Base-by-base conservation (phyloP, 92 coral and sea anemone genomes). In the Parazoanthus atlanticus region DNA sequence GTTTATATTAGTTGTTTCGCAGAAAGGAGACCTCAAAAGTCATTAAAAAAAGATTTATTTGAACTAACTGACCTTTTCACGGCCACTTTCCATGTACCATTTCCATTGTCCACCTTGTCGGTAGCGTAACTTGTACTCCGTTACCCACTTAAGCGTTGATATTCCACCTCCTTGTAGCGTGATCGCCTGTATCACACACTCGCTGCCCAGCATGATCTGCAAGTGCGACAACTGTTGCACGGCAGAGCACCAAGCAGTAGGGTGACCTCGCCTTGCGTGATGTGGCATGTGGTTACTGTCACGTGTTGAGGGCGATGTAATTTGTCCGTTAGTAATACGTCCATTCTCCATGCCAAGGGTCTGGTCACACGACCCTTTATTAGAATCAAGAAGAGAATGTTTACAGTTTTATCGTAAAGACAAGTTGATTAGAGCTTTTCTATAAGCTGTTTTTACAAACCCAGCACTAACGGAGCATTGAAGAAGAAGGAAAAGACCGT, bases 241-340 rank as follows among this genome's bases (percentile, higher is more conserved):
- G 3, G 84, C 84, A 9, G 84, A 79, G 6, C 84, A 79, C 84
- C 84, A 79, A 8, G 84, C 84, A 6, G 12, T 49, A 3, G 13
- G 28, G 84, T 79, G 67, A 47, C 84, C 84, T 30, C 84, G 32
- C 46, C 84, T 79, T 79, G 84, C 84, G 46, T 79, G 84, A 79
- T 49, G 69, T 54, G 84, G 84, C 84, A 29, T 31, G 23, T 47
- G 65, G 40, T 21, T 79, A 17, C 12, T 31, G 84, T 79, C 70
- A 54, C 29, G 84, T 21, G 52, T 52, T 17, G 84, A 79, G 43
- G 84, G 84, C 10, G 84, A 79, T 13, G 84, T 79, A 6, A 79
- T 54, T 54, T 79, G 66, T 5, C 16, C 40, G 84, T 79, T 52
- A 5, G 66, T 17, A 28, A 79, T 47, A 15, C 40, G 66, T n/a